Evolutionary conservation across 2,797 vertebrate genomes (phyloP), one percentile per base, ranked within the genome.

Genomic region (Lepilemur ruficaudatus): DNA sequence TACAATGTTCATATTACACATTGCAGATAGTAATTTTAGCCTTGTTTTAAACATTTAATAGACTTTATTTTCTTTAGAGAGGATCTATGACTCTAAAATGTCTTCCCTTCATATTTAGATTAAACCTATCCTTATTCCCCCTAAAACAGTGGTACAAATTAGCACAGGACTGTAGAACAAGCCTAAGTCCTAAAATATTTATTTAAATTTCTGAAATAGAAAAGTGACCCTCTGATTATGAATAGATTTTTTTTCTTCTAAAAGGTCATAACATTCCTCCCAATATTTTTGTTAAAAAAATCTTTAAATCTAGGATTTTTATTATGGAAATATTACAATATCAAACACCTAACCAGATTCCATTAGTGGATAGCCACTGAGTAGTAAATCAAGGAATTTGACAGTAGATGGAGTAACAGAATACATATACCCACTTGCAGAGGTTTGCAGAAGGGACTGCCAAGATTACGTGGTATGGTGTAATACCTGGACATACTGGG

Each of bases 151-250:
- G 35, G 50, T 50, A 59, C 48, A 88, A 94, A 76, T 95, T 70
- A 95, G 76, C 80, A 80, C 0, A 91, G n/a, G 93, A 78, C 63
- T 61, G 22, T 9, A 83, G 52, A 84, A 20, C 1, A 76, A 80
- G 23, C n/a, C 20, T 38, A 65, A 72, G 17, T 25, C 69, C 72
- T 93, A 93, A 95, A 87, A 76, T 69, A 69, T 12, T 81, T 88
- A 28, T 81, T 88, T 89, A 32, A 86, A 87, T 86, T 89, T 91
- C 32, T 92, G 70, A 93, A 89, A 69, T 52, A 90, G 78, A 95
- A 88, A 88, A 93, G 59, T 78, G 55, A 90, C 8, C 1, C 4
- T 78, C 13, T 85, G 30, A 23, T 59, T 95, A 89, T 57, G 70
- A 93, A 72, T 0, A 41, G 35, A 48, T 25, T 14, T 13, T 55